These are phyloP conservation scores for Cochlearius cochlearius DNA, from an alignment of 2,113 vertebrate species.

Conservation along the genomic window DNA sequence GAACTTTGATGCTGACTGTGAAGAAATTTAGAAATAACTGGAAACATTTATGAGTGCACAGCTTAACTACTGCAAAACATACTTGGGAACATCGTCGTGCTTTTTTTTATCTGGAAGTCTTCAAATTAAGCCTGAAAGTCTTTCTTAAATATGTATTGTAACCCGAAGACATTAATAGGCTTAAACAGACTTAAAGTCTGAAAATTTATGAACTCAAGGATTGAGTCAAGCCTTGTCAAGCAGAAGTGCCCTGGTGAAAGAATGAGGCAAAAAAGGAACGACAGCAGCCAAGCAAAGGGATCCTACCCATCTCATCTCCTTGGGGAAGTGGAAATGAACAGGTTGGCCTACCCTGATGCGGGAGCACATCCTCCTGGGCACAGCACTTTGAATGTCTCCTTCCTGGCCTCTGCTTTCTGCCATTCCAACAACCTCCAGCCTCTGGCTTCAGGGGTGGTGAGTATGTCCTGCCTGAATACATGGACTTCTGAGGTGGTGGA, in stretches of 20 bases:
- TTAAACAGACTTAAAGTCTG: not conserved
- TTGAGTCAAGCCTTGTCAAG: not conserved
- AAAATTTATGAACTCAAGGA: not conserved
- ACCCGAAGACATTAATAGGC: not conserved
- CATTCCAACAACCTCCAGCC: not conserved
- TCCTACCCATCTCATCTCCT: not conserved
- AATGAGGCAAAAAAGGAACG: rapidly evolving
- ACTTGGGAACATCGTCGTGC: not conserved
- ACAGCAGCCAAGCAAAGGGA: not conserved
- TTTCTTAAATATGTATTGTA: not conserved
- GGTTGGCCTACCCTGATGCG: not conserved
- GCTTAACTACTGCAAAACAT: not conserved
- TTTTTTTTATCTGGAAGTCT: not conserved
- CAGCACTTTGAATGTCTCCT: not conserved
- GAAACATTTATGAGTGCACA: not conserved
- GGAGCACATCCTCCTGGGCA: not conserved
- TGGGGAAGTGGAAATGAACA: not conserved
- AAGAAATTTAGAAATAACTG: not conserved
- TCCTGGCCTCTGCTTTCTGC: not conserved
- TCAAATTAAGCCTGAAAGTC: not conserved
- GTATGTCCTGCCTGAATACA: not conserved
- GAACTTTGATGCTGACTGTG: not conserved
- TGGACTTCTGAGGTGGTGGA: not conserved
- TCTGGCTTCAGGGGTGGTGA: not conserved
- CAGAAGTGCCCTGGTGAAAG: not conserved